Evolutionary conservation across 2,113 vertebrate species (phyloP).

Genomic region (Coreoperca whiteheadi): DNA sequence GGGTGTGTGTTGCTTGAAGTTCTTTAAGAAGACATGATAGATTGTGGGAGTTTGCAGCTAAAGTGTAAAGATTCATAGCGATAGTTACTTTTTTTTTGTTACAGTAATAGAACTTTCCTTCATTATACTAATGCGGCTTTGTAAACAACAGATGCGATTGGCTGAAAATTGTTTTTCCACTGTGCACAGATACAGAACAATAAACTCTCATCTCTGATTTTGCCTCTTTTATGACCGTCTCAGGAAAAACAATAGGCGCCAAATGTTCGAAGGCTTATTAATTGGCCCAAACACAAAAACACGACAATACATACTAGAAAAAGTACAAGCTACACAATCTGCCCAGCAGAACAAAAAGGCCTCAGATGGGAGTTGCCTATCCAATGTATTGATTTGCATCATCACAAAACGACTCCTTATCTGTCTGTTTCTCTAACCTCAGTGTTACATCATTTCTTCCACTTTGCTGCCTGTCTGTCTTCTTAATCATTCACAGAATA

Average conservation of each 20-base stretch:
- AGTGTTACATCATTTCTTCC: constrained; percentile 13
- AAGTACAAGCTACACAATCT: constrained; percentile 15
- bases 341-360: not conserved
- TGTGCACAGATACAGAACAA: constrained; percentile 30
- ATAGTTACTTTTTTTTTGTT: constrained; percentile 15
- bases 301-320: not conserved
- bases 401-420: not conserved
- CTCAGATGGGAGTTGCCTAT: constrained; percentile 3
- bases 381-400: constrained; percentile 13
- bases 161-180: constrained; percentile 19
- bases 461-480: constrained; percentile 14
- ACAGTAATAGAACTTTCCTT: constrained; percentile 35
- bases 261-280: constrained; percentile 43
- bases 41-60: constrained; percentile 38
- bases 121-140: constrained; percentile 23
- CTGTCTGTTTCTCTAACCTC: not conserved
- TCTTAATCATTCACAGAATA: constrained; percentile 27
- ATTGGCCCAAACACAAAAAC: constrained; percentile 20
- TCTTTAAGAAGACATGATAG: constrained; percentile 1
- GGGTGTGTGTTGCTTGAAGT: not conserved
- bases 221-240: constrained; percentile 33
- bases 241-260: constrained; percentile 31
- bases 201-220: constrained; percentile 25
- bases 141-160: constrained; percentile 68
- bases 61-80: constrained; percentile 49